A percentile compares a stretch with the other conserved stretches of the same genome.
phyloP scores from a whole-genome alignment of 2,888 invertebrate species.

The Microplitis manilae region DNA sequence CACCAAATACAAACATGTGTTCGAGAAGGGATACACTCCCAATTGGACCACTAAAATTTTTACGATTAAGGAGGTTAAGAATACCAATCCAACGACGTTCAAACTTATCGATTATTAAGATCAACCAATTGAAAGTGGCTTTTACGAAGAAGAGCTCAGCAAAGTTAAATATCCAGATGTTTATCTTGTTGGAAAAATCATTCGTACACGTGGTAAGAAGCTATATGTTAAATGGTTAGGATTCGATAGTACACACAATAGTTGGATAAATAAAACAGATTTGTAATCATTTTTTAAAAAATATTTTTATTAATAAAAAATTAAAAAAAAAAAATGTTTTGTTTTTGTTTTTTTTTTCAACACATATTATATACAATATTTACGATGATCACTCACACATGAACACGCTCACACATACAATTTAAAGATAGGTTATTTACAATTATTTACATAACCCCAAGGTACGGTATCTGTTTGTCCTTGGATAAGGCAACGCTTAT shows the following conservation, averaged over 20 bases:
- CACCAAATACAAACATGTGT: conserved; percentile 32
- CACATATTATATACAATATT: background rate
- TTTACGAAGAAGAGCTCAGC: conserved; percentile 61
- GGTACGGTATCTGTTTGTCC: conserved; percentile 38
- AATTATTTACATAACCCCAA: conserved; percentile 25
- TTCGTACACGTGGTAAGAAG: conserved; percentile 27
- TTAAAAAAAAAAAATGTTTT: conserved; percentile 16
- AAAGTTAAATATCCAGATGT: conserved; percentile 59
- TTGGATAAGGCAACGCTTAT: conserved; percentile 25
- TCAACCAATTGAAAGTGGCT: conserved; percentile 57
- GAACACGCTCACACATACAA: background rate
- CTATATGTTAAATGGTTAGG: conserved; percentile 37
- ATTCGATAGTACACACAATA: conserved; percentile 35
- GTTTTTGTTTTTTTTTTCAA: background rate
- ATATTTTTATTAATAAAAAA: background rate
- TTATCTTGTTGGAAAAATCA: conserved; percentile 32
- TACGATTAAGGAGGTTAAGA: conserved; percentile 55
- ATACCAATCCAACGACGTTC: conserved; percentile 50
- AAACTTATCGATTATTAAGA: conserved; percentile 53
- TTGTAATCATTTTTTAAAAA: background rate
- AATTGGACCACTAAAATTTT: conserved; percentile 63
- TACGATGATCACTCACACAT: background rate
- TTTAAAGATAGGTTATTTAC: background rate
- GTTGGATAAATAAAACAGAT: conserved; percentile 34
- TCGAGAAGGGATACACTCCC: conserved; percentile 45